These are phyloP conservation scores for Amblyraja radiata DNA, from an alignment of 2,797 vertebrate genomes.

Conservation along the genomic window DNA sequence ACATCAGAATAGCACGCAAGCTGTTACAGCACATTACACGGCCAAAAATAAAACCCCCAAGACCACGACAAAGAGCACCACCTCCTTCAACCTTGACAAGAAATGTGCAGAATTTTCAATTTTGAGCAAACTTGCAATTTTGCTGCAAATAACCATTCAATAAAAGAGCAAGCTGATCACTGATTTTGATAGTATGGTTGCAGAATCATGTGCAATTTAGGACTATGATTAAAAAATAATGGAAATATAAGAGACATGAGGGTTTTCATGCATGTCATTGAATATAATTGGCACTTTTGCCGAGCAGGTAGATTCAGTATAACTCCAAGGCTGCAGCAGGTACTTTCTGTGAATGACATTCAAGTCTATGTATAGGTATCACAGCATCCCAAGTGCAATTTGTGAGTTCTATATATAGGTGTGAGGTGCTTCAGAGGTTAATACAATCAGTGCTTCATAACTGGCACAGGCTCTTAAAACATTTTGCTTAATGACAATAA, in stretches of 20 bases:
- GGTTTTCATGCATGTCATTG: neutral
- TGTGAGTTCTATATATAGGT: conserved; percentile 15
- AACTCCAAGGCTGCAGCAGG: neutral
- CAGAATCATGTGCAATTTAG: too few relatives aligned
- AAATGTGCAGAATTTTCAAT: neutral
- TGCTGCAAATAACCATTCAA: neutral
- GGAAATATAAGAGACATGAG: neutral
- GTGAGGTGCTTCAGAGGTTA: neutral
- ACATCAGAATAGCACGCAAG: conserved; percentile 20
- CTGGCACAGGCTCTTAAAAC: neutral
- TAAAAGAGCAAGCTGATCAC: neutral
- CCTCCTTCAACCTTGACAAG: neutral
- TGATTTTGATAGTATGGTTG: neutral
- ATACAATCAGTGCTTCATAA: neutral
- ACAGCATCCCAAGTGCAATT: conserved; percentile 28
- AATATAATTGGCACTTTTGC: neutral
- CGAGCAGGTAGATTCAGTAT: neutral
- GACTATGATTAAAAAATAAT: neutral
- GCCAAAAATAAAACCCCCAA: neutral
- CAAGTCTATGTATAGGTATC: conserved; percentile 1
- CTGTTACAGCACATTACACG: conserved; percentile 24
- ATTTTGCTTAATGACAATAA: neutral
- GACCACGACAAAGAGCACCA: neutral
- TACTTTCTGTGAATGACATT: conserved; percentile 6
- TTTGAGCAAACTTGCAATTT: neutral